phyloP scores from a whole-genome alignment of 2,113 vertebrate species.

The Cynocephalus volans region DNA sequence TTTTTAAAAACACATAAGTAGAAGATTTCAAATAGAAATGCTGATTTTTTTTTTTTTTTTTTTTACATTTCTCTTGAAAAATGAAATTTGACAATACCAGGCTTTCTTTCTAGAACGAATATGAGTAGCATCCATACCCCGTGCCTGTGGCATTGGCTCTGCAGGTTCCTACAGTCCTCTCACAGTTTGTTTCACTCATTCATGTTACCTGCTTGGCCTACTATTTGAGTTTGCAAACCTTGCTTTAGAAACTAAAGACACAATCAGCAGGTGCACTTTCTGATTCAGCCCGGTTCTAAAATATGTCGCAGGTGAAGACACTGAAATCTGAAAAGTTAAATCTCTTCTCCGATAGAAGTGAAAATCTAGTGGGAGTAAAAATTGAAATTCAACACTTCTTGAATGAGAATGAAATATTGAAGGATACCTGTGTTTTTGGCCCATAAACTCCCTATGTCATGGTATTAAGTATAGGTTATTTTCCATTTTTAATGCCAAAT shows the following conservation, averaged over 20 bases:
- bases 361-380: background rate
- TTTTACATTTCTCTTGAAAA: slow-evolving; percentile 27
- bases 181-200: background rate
- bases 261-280: background rate
- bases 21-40: slow-evolving; percentile 10
- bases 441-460: background rate
- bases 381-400: slow-evolving; percentile 3
- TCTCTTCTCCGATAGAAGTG: background rate
- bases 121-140: background rate
- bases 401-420: background rate
- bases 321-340: slow-evolving; percentile 11
- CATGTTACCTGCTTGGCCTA: background rate
- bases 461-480: background rate
- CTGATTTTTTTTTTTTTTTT: background rate
- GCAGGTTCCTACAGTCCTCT: background rate
- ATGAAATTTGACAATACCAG: background rate
- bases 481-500: slow-evolving; percentile 43
- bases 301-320: background rate
- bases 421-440: background rate
- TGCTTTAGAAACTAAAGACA: background rate
- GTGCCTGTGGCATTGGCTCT: background rate
- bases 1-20: background rate
- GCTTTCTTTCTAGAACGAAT: background rate
- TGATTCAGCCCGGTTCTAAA: slow-evolving; percentile 1
- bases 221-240: background rate